Evolutionary conservation across 2,113 vertebrate species (phyloP).

Genomic region (Gymnobelideus leadbeateri): DNA sequence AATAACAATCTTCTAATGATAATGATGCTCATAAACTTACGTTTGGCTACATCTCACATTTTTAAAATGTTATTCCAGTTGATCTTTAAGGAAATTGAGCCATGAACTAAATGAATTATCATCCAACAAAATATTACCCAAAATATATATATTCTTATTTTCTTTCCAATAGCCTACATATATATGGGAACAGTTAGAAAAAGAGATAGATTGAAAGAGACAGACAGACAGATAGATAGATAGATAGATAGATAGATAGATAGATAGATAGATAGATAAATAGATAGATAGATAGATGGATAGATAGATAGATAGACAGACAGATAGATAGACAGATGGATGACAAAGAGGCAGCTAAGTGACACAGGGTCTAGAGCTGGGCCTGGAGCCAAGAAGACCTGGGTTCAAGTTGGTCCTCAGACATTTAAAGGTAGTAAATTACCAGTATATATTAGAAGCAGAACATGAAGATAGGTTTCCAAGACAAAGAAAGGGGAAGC

Average conservation of each 20-base stretch:
- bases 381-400: not conserved
- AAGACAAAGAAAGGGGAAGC: not conserved
- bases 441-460: not conserved
- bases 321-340: not conserved
- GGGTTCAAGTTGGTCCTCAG: not conserved
- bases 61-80: not conserved
- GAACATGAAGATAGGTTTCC: not conserved
- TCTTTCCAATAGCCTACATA: not conserved
- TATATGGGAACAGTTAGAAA: not conserved
- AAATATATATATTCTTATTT: not conserved
- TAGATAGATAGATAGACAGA: not conserved
- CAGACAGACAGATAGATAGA: no score
- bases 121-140: not conserved
- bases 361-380: not conserved
- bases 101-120: not conserved
- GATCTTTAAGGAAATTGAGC: not conserved
- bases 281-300: not conserved
- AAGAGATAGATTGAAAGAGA: no score
- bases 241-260: not conserved
- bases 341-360: not conserved
- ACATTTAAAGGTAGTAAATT: not conserved
- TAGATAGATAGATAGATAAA: not conserved
- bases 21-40: not conserved
- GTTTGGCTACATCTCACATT: not conserved
- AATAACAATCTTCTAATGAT: not conserved